Conservation (phyloP, 2,888 invertebrate species). For the Scaptomyza flava region DNA sequence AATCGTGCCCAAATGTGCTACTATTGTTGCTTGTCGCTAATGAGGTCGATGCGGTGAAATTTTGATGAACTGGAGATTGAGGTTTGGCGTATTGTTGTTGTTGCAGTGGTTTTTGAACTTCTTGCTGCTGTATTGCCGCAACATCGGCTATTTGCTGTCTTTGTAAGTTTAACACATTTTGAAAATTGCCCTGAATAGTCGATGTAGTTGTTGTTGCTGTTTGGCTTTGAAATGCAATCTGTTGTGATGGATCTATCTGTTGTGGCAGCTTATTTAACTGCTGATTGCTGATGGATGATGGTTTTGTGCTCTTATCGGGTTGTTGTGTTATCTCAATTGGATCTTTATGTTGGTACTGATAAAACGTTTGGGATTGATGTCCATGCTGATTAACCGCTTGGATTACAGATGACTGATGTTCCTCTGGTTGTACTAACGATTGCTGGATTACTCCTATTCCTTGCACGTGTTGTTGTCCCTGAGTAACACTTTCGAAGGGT, state of each 20-base stretch:
- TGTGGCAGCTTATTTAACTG: constrained; percentile 19
- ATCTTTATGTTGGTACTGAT: constrained; percentile 41
- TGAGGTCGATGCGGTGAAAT: constrained; percentile 23
- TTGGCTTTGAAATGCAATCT: constrained; percentile 32
- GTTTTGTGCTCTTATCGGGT: constrained; percentile 42
- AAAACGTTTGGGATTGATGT: constrained; percentile 43
- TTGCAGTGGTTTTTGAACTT: constrained; percentile 37
- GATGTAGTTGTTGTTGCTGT: constrained; percentile 46
- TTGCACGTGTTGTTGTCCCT: constrained; percentile 10
- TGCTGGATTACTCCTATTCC: constrained; percentile 28
- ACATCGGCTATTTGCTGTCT: constrained; percentile 57
- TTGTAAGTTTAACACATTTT: constrained; percentile 76
- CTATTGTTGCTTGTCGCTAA: constrained; percentile 21
- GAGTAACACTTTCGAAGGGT: constrained; percentile 11
- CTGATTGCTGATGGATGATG: constrained; percentile 38
- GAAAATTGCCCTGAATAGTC: constrained; percentile 71
- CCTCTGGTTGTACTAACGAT: constrained; percentile 52
- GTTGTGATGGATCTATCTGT: constrained; percentile 21
- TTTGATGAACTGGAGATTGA: constrained; percentile 60
- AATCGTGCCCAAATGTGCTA: constrained; percentile 54
- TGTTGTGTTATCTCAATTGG: constrained; percentile 24
- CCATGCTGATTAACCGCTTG: constrained; percentile 50
- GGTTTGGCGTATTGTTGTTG: constrained; percentile 38
- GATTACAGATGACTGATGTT: constrained; percentile 22
- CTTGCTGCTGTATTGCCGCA: constrained; percentile 45